These are phyloP conservation scores for Neelides sp. DNA, from an alignment of 1,140 invertebrate genomes.

Conservation along the genomic window DNA sequence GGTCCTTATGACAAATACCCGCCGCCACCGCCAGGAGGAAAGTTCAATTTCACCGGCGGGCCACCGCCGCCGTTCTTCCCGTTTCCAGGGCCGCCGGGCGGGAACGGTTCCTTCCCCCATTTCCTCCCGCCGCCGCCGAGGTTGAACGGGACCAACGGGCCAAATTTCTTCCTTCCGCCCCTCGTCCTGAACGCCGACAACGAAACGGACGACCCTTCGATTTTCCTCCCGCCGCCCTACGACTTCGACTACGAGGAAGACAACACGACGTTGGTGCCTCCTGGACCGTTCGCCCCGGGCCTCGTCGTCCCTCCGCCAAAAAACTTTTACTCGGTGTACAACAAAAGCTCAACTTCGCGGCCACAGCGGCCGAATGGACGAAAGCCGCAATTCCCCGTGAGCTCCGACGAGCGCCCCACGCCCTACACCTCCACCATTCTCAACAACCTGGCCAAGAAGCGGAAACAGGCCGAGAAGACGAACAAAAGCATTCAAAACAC, in stretches of 20 bases:
- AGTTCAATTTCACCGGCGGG: conserved; percentile 32
- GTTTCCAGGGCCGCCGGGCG: conserved; percentile 35
- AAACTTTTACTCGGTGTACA: conserved; percentile 60
- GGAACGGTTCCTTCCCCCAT: conserved; percentile 33
- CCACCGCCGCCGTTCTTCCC: conserved; percentile 31
- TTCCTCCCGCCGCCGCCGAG: conserved; percentile 33
- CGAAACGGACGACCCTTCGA: conserved; percentile 64
- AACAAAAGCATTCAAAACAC: conserved; percentile 7
- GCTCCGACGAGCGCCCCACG: background rate
- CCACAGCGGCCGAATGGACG: conserved; percentile 27
- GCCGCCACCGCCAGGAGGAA: conserved; percentile 26
- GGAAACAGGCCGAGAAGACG: conserved; percentile 30
- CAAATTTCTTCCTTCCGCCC: conserved; percentile 54
- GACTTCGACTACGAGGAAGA: conserved; percentile 69
- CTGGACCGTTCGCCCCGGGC: conserved; percentile 71
- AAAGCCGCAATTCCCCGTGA: conserved; percentile 29
- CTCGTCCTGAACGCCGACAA: conserved; percentile 42
- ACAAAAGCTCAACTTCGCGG: conserved; percentile 34
- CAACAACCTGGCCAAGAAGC: conserved; percentile 32
- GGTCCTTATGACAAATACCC: conserved; percentile 33
- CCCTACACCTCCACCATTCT: background rate
- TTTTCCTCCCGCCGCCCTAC: conserved; percentile 77
- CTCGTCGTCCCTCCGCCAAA: conserved; percentile 74
- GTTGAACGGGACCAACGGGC: too few species aligned
- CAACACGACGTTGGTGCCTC: conserved; percentile 59